These are phyloP conservation scores for Halesus radiatus DNA, from an alignment of 1,140 invertebrate genomes.

Conservation along the genomic window DNA sequence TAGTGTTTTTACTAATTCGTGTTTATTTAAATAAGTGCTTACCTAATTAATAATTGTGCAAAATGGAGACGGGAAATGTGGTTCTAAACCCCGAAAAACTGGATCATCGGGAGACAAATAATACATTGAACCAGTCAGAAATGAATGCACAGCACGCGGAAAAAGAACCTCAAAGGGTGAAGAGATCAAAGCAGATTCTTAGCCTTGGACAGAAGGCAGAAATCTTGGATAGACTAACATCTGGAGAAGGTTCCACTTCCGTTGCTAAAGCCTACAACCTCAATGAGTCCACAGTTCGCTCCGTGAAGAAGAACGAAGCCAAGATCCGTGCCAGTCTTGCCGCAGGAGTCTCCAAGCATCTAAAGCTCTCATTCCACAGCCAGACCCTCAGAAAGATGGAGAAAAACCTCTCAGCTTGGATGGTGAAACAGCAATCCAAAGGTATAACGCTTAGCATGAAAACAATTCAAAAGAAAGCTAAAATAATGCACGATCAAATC, in stretches of 20 bases:
- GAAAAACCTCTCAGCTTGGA: neutral
- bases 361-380: neutral
- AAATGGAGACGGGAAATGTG: no score
- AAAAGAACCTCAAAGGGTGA: no score
- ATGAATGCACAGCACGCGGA: no score
- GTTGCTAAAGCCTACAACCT: constrained; percentile 24
- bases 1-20: no score
- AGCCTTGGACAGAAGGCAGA: constrained; percentile 26
- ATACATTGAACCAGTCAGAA: no score
- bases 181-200: neutral
- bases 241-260: constrained; percentile 24
- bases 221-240: constrained; percentile 19
- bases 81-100: no score
- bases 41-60: no score
- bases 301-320: constrained; percentile 18
- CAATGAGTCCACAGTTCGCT: constrained; percentile 21
- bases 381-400: constrained; percentile 15
- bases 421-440: constrained; percentile 4
- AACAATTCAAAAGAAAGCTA: constrained; percentile 8
- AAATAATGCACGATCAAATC: constrained; percentile 17
- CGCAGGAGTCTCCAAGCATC: constrained; percentile 8
- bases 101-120: no score
- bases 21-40: no score
- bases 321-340: constrained; percentile 4
- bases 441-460: neutral